These are phyloP conservation scores for Drosophila tani DNA, from an alignment of 1,140 invertebrate genomes.

Conservation along the genomic window DNA sequence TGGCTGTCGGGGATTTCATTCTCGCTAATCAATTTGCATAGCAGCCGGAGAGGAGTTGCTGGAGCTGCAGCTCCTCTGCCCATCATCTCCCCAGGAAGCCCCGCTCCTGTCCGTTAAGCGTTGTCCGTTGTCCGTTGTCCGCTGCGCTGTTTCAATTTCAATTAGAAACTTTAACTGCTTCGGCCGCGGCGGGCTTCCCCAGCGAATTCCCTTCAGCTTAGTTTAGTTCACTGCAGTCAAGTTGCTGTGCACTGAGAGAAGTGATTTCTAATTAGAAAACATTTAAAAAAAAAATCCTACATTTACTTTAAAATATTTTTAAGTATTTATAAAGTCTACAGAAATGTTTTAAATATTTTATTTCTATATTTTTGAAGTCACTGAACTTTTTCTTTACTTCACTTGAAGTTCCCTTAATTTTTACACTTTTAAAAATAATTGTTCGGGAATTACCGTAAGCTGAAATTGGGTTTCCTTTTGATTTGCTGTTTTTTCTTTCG, in stretches of 20 bases:
- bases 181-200: conserved; percentile 42
- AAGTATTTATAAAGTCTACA: no score
- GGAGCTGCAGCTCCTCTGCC: background rate
- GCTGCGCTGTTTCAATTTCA: conserved; percentile 72
- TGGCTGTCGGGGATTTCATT: conserved; percentile 22
- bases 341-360: no score
- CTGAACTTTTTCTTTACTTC: no score
- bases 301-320: background rate
- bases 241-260: conserved; percentile 29
- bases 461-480: conserved; percentile 1
- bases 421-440: background rate
- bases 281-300: no score
- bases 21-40: conserved; percentile 53
- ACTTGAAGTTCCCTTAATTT: no score
- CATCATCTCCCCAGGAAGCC: conserved; percentile 9
- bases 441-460: background rate
- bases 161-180: conserved; percentile 77
- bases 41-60: background rate
- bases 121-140: conserved; percentile 23
- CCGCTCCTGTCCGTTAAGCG: conserved; percentile 23
- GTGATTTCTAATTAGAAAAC: no score
- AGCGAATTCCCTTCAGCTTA: conserved; percentile 30
- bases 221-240: conserved; percentile 28
- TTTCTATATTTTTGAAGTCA: no score
- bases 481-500: background rate